Evolutionary conservation across 2,113 vertebrate genomes (phyloP), one percentile per base, ranked within the genome.

Genomic region (Pardalotus punctatus): DNA sequence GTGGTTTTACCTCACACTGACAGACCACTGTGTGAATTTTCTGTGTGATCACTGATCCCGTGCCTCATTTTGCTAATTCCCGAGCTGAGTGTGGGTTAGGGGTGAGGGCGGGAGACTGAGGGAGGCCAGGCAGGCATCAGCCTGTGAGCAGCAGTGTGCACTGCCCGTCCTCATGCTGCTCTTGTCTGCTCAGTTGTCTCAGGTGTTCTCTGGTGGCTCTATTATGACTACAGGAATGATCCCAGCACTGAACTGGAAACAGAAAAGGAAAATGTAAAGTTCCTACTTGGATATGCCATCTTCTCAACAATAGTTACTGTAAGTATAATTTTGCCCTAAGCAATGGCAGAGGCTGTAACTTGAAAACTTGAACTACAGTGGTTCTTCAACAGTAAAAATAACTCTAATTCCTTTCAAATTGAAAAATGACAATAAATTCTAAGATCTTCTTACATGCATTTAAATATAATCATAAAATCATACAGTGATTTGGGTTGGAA

Each of bases 171-270:
- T 61, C 66, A 91, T 0, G 1, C 51, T 45, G 50, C 61, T 70
- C 66, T 83, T 95, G 13, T 86, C 66, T 96, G 61, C 96, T 95
- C 81, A 98, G 98, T 98, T 96, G 97, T 98, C 72, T 98, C 98
- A 12, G 97, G 98, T 48, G 72, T 98, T 74, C 96, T 98, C 21
- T 98, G 98, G 98, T 98, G 98, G 98, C 95, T 98, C 35, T 98
- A 98, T 69, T 97, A 97, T 1, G 98, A 98, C 97, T 98, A 98
- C 35, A 94, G 87, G 50, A 94, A 88, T 0, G 97, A 97, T 81
- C 97, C 97, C 93, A 98, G 96, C 93, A 95, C 86, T 58, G 97
- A 98, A 70, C 3, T 98, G 96, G 97, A 98, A 97, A 98, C 95
- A 6, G 97, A 98, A 88, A 98, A 97, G 91, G 98, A 98, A 95